Evolutionary conservation across 2,888 invertebrate species (phyloP).

Genomic region (Torymus auratus): DNA sequence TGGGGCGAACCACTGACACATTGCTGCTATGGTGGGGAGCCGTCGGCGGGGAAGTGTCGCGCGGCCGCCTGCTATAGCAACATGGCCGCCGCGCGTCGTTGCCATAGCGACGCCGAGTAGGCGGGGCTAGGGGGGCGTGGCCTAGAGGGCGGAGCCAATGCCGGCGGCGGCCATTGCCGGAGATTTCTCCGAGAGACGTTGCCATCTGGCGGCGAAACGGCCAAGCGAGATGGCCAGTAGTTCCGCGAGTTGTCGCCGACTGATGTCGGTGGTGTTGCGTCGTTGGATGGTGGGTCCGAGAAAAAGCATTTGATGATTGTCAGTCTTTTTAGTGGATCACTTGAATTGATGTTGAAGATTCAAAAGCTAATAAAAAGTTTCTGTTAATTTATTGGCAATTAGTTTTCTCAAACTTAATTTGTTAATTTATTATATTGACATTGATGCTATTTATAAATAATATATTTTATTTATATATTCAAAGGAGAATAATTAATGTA

Average conservation of each 20-base stretch:
- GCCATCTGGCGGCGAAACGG: conserved; percentile 65
- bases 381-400: no score
- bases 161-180: conserved; percentile 69
- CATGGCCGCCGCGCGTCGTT: conserved; percentile 70
- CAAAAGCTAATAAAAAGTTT: no score
- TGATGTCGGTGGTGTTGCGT: neutral
- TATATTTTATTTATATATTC: no score
- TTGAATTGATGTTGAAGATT: no score
- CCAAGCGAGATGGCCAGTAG: neutral
- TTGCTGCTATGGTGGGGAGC: conserved; percentile 34
- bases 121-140: conserved; percentile 61
- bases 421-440: no score
- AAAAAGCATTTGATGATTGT: no score
- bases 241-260: neutral
- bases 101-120: conserved; percentile 65
- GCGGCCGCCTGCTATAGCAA: conserved; percentile 71
- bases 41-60: conserved; percentile 58
- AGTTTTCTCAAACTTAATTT: no score
- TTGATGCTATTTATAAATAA: no score
- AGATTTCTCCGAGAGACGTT: conserved; percentile 67
- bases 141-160: conserved; percentile 67
- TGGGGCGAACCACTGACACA: neutral
- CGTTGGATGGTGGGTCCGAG: no score
- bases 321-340: no score
- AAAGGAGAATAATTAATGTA: no score